phyloP scores from a whole-genome alignment of 2,113 vertebrate species.

The Thamnophis sirtalis region DNA sequence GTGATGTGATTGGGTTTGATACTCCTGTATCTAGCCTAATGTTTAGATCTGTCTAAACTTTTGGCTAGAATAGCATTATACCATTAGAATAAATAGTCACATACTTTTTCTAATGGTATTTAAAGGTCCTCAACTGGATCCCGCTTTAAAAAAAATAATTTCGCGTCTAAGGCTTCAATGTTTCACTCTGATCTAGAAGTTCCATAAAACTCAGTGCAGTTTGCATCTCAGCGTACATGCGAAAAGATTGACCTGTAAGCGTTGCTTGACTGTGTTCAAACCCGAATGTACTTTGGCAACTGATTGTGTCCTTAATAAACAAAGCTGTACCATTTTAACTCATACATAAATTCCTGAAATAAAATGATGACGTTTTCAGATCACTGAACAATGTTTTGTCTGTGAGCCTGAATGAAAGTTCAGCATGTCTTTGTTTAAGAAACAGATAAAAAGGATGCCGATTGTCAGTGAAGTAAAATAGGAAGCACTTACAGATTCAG shows the following conservation, averaged over 20 bases:
- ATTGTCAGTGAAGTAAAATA: neutral
- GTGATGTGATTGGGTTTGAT: no score
- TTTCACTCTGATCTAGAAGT: neutral
- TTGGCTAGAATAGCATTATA: no score
- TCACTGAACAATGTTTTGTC: neutral
- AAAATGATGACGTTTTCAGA: neutral
- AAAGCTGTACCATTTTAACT: neutral
- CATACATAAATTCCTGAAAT: neutral
- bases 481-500: neutral
- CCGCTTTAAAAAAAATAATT: neutral
- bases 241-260: neutral
- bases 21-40: neutral
- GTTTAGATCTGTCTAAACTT: neutral
- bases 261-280: neutral
- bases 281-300: neutral
- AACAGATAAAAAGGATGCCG: neutral
- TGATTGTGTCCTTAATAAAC: neutral
- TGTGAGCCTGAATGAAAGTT: neutral
- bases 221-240: neutral
- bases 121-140: neutral
- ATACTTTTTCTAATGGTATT: neutral
- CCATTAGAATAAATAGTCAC: neutral
- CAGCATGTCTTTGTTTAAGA: neutral
- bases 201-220: neutral
- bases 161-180: neutral